These are phyloP conservation scores for Escarpia spicata DNA, from an alignment of 2,888 invertebrate species.

Conservation along the genomic window DNA sequence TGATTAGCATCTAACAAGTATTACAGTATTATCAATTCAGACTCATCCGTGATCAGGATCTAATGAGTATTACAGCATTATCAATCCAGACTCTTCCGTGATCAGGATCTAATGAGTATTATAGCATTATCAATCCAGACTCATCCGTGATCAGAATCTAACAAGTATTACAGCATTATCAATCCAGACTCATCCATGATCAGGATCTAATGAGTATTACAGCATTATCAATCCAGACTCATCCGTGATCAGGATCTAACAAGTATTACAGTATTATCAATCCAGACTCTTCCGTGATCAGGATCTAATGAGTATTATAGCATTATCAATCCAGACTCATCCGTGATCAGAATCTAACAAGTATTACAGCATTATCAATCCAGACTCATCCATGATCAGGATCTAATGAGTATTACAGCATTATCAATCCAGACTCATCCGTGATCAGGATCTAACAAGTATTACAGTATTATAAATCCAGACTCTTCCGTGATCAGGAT, in stretches of 20 bases:
- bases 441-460: constrained; percentile 8
- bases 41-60: constrained; percentile 22
- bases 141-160: constrained; percentile 30
- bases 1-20: constrained; percentile 17
- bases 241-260: constrained; percentile 23
- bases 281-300: constrained; percentile 55
- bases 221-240: not conserved
- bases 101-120: constrained; percentile 50
- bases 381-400: constrained; percentile 55
- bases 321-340: not conserved
- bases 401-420: constrained; percentile 42
- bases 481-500: constrained; percentile 58
- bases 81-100: constrained; percentile 49
- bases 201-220: constrained; percentile 46
- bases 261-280: too few species aligned
- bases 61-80: not conserved
- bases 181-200: constrained; percentile 52
- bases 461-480: not conserved
- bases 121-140: not conserved
- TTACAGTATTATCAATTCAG: not conserved
- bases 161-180: too few species aligned
- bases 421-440: not conserved
- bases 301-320: constrained; percentile 43
- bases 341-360: constrained; percentile 23
- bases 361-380: too few species aligned